Base-by-base conservation (phyloP, 1,140 invertebrate species). In the Sipha flava region DNA sequence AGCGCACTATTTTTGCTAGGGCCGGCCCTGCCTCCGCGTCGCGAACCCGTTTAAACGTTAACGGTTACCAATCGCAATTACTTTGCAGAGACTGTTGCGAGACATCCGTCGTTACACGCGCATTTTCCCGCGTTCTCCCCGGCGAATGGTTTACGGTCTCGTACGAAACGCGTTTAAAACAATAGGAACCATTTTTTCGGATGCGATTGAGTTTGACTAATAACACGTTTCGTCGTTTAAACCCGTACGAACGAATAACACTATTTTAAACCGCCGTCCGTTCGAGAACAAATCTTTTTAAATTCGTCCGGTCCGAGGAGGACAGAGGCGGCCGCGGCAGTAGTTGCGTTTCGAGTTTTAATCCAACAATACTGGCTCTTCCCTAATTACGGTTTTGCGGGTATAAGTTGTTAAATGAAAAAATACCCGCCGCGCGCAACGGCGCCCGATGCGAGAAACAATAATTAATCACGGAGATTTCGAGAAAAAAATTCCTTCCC, bases 381-480 rank as follows among this genome's bases (percentile, higher is more conserved):
- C 45, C 16, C 47, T 75, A 37, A 75, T 75, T 57, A 57, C 72
- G 45, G 72, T 54, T 57, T 37, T 21, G 31, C 68, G 12, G 7
- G 12, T 18, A 72, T 54, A 75, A 40, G 72, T 75, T 57, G 47
- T 37, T 75, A 75, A 57, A 75, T 57, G 72, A 52, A 75, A 75
- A 72, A 34, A n/a, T 34, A 45, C 26, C 68, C 18, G n/a, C 23
- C n/a, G n/a, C 34, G n/a, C 2, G 21, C 1, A 3, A 21, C 31
- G 1, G n/a, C n/a, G 66, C 23, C 9, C 68, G 26, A 23, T 40
- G 26, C 72, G 14, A 37, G 49, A 23, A 57, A 73, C 45, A 34
- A 37, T 34, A 75, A 75, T 75, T 75, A 75, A 75, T 75, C 72
- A 75, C 29, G 5, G 72, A 26, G 64, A 66, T 66, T 66, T 43